Evolutionary conservation across 2,113 vertebrate species (phyloP).

Genomic region (Plestiodon gilberti): DNA sequence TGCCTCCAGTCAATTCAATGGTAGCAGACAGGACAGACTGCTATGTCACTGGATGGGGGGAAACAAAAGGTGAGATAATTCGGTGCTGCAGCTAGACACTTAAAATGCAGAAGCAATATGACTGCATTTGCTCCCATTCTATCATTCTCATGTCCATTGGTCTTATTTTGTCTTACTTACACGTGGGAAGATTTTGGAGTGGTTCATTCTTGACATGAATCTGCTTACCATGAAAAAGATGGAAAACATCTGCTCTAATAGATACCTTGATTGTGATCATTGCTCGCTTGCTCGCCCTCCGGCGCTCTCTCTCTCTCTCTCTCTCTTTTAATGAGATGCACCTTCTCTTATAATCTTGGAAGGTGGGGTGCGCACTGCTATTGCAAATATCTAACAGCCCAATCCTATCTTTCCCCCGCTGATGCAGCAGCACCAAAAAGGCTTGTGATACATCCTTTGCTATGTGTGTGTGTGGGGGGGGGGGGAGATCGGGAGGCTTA

Average conservation of each 20-base stretch:
- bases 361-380: not conserved
- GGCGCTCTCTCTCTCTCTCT: too few species aligned
- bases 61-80: conserved; percentile 84
- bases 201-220: not conserved
- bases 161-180: not conserved
- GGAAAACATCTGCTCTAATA: not conserved
- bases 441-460: too few species aligned
- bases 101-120: not conserved
- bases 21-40: conserved; percentile 86
- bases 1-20: conserved; percentile 82
- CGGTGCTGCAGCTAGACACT: too few species aligned
- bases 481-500: too few species aligned
- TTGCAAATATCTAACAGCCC: not conserved
- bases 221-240: not conserved
- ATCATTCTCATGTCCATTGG: not conserved
- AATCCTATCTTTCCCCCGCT: too few species aligned
- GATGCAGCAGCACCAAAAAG: too few species aligned
- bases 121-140: not conserved
- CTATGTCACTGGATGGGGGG: conserved; percentile 95
- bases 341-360: not conserved
- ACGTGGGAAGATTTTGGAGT: not conserved
- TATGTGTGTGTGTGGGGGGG: too few species aligned
- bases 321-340: not conserved
- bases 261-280: not conserved
- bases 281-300: not conserved